These are phyloP conservation scores for Xenopus tropicalis DNA, from an alignment of 2,113 vertebrate species.

Conservation along the genomic window DNA sequence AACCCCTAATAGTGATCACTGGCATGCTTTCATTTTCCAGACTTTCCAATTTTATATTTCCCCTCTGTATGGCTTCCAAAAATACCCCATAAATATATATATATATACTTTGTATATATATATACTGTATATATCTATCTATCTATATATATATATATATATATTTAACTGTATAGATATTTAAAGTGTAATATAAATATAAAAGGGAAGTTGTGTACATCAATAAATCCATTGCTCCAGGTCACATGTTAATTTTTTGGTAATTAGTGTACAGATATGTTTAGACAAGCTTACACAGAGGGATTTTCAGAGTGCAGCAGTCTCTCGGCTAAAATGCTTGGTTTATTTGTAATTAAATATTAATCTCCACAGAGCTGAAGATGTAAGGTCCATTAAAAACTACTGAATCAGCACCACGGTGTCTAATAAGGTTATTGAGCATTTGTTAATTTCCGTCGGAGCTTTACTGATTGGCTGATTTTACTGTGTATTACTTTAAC, in stretches of 20 bases:
- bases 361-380: not conserved
- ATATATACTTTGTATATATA: no score
- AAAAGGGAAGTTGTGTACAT: no score
- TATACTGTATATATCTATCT: not conserved
- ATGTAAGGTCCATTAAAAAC: not conserved
- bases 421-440: no score
- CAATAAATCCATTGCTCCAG: not conserved
- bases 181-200: no score
- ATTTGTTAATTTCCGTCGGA: not conserved
- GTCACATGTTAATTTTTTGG: constrained; percentile 5
- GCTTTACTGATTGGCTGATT: not conserved
- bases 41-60: constrained; percentile 1
- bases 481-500: not conserved
- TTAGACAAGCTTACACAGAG: constrained; percentile 12
- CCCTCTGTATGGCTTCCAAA: no score
- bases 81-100: no score
- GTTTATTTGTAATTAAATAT: constrained; percentile 7
- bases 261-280: constrained; percentile 14
- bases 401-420: no score
- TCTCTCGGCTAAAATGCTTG: constrained; percentile 15
- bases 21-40: constrained; percentile 36
- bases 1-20: constrained; percentile 42
- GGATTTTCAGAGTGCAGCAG: constrained; percentile 5
- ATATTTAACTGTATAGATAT: not conserved
- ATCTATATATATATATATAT: not conserved